phyloP scores from a whole-genome alignment of 1,140 invertebrate species.

The Diploscapter pachys region DNA sequence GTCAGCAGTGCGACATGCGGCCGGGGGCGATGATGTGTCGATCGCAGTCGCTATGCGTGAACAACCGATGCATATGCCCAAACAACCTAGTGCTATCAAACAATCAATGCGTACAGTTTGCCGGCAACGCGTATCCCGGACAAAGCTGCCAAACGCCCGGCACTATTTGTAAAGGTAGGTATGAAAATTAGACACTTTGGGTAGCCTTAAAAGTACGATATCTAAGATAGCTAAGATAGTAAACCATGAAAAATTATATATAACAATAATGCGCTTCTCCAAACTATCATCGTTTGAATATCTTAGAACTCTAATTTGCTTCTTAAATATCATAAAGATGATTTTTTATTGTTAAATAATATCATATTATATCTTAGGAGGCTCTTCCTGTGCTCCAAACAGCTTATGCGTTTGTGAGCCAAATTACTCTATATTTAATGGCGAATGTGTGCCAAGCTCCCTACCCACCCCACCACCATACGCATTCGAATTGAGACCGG shows the following conservation, averaged over 20 bases:
- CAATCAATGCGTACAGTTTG: slow-evolving; percentile 28
- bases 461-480: not conserved
- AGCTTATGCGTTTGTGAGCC: slow-evolving; percentile 24
- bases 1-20: slow-evolving; percentile 22
- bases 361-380: slow-evolving; percentile 7
- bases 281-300: too few relatives aligned
- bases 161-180: slow-evolving; percentile 16
- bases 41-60: slow-evolving; percentile 30
- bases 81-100: slow-evolving; percentile 25
- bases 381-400: slow-evolving; percentile 21
- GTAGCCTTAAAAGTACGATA: not conserved
- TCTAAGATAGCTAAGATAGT: too few relatives aligned
- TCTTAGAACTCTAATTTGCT: not conserved
- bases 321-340: not conserved
- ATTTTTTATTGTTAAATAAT: too few relatives aligned
- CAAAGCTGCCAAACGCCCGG: slow-evolving; percentile 18
- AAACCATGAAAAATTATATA: too few relatives aligned
- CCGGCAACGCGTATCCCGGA: slow-evolving; percentile 27
- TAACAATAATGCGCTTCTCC: too few relatives aligned
- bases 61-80: slow-evolving; percentile 32
- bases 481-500: slow-evolving; percentile 4
- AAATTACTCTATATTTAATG: slow-evolving; percentile 14
- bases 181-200: not conserved
- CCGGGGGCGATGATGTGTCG: slow-evolving; percentile 13
- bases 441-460: not conserved